Evolutionary conservation across 2,113 vertebrate species (phyloP), one percentile per base, ranked within the genome.

Genomic region (Anarrhichthys ocellatus): DNA sequence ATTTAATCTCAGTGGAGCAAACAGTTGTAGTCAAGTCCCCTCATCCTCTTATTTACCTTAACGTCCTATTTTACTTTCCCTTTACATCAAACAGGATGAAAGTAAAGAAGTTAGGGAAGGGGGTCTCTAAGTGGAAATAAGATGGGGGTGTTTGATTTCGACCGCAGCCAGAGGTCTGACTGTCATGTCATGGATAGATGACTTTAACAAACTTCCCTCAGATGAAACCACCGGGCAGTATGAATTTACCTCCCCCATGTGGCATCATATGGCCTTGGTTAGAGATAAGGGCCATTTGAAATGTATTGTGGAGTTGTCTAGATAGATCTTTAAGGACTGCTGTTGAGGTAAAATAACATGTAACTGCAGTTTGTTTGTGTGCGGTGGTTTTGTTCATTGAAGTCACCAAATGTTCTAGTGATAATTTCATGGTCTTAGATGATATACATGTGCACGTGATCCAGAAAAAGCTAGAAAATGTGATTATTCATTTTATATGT

Each of bases 71-170:
- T 63, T 54, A 76, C 80, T 68, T 86, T 86, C 76, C 52, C 69
- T 66, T 76, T 20, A 79, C 76, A 85, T 91, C 79, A 81, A 76
- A 56, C 72, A 13, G 62, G 81, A 90, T 94, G 86, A 92, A 93
- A 93, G 90, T 9, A 10, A 38, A 42, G 36, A 54, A 27, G 71
- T 83, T 75, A 56, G 42, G n/a, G 61, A 29, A 58, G 76, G 75
- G 74, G 81, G 71, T 73, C 77, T 76, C 70, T 78, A 72, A 71
- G 83, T 72, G 42, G 48, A 89, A 92, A 93, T 92, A 90, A 94
- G 91, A 92, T 88, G 73, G 66, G 86, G 71, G 80, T 83, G 83
- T 92, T 87, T 91, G 88, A 94, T 91, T 93, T 89, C 85, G 3
- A 87, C 66, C 85, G 76, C 88, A 85, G 84, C 86, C 52, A 88